phyloP scores from a whole-genome alignment of 2,113 vertebrate genomes.

The Hippoglossus stenolepis region DNA sequence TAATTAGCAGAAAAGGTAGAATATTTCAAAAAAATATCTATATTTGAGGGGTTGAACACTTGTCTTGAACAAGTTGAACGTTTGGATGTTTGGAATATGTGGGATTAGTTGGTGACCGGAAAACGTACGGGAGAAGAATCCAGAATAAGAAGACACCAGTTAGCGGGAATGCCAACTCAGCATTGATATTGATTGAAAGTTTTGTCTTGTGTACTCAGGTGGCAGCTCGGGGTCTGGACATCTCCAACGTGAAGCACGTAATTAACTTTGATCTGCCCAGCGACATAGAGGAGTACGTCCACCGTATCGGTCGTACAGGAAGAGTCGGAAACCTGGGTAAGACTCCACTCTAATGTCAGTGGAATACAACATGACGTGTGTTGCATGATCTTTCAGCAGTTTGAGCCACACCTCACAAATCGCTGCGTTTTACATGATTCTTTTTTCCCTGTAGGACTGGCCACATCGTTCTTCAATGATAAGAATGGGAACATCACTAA shows the following conservation, averaged over 20 bases:
- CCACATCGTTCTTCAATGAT: slow-evolving; percentile 98
- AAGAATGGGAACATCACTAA: slow-evolving; percentile 96
- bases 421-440: neutral
- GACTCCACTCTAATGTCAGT: neutral
- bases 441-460: slow-evolving; percentile 84
- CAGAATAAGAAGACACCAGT: no score
- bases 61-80: no score
- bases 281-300: slow-evolving; percentile 98
- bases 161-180: neutral
- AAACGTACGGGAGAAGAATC: no score
- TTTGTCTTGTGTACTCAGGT: slow-evolving; percentile 81
- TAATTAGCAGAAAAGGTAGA: no score
- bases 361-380: neutral
- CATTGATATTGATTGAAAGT: neutral
- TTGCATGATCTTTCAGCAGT: neutral
- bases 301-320: slow-evolving; percentile 98
- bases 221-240: slow-evolving; percentile 96
- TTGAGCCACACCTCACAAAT: neutral
- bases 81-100: no score
- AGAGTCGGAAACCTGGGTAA: slow-evolving; percentile 96
- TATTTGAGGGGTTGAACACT: no score
- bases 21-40: no score
- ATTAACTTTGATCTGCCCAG: slow-evolving; percentile 99
- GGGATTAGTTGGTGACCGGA: no score
- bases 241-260: slow-evolving; percentile 97